Evolutionary conservation across 2,113 vertebrate species (phyloP), one percentile per base, ranked within the genome.

Genomic region (Paracanthobrama guichenoti): DNA sequence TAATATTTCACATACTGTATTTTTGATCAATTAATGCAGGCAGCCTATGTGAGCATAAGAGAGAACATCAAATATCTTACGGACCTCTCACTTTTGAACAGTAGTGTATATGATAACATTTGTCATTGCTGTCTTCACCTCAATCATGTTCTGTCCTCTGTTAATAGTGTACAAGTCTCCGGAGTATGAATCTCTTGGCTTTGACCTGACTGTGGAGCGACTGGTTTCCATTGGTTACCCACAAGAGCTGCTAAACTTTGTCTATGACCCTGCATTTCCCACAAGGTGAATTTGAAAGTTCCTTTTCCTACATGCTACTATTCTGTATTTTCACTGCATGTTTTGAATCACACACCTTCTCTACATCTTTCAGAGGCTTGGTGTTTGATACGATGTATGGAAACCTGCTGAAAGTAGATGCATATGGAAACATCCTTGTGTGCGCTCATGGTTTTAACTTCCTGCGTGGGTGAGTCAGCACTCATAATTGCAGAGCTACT

Each of bases 361-460:
- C 82, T 78, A 76, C 39, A 46, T 9, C 50, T 87, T 87, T 88
- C 90, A 99, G 98, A 91, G 98, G 98, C 89, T 94, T 99, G 88
- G 97, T 99, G 85, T 99, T 98, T 93, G 98, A 99, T 90, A 98
- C 97, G 42, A 93, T 96, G 84, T 97, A 97, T 91, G 98, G 98
- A 91, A 99, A 99, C 93, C 93, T 99, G 79, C 88, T 99, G 91
- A 99, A 99, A 94, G 98, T 99, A 42, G 98, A 99, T 91, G 96
- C 97, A 53, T 99, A 99, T 87, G 98, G 98, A 67, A 99, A 99
- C 88, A 97, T 99, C 82, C 93, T 99, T 74, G 97, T 99, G 55
- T 99, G 98, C 91, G 97, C 96, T 90, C 98, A 99, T 86, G 98
- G 98, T 82, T 99, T 99, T 92, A 97, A 97, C 91, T 99, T 99